These are phyloP conservation scores for Pectinophora gossypiella DNA, from an alignment of 1,140 invertebrate genomes.

Conservation along the genomic window DNA sequence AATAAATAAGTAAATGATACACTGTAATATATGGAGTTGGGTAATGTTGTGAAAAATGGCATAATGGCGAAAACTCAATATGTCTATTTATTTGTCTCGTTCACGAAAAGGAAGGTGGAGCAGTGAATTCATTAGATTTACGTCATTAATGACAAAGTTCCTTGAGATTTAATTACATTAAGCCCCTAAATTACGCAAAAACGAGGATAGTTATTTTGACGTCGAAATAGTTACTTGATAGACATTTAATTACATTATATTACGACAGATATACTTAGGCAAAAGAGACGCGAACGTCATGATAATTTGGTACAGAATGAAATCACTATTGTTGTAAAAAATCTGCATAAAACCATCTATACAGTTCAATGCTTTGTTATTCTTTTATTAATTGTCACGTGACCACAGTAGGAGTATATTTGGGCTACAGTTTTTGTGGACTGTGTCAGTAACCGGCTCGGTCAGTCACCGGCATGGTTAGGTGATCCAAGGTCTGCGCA, in stretches of 20 bases:
- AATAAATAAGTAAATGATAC: background rate
- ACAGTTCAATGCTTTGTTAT: no score
- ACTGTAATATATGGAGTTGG: background rate
- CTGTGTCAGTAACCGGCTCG: constrained; percentile 38
- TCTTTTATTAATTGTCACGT: no score
- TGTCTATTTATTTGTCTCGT: background rate
- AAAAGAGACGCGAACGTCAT: no score
- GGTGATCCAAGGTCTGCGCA: constrained; percentile 30
- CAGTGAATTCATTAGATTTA: background rate
- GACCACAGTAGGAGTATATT: background rate
- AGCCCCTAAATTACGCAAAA: no score
- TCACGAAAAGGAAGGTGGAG: background rate
- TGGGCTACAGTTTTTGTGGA: background rate
- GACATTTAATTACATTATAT: no score
- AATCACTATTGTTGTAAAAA: no score
- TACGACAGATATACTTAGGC: no score
- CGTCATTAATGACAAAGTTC: background rate
- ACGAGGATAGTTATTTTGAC: no score
- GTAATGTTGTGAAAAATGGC: background rate
- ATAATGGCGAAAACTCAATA: background rate
- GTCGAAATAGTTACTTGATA: no score
- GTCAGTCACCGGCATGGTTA: constrained; percentile 42
- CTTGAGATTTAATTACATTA: no score
- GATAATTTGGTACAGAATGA: no score
- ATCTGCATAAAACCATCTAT: no score